Evolutionary conservation across 2,797 vertebrate genomes (phyloP).

Genomic region (Apogon hyalosoma): DNA sequence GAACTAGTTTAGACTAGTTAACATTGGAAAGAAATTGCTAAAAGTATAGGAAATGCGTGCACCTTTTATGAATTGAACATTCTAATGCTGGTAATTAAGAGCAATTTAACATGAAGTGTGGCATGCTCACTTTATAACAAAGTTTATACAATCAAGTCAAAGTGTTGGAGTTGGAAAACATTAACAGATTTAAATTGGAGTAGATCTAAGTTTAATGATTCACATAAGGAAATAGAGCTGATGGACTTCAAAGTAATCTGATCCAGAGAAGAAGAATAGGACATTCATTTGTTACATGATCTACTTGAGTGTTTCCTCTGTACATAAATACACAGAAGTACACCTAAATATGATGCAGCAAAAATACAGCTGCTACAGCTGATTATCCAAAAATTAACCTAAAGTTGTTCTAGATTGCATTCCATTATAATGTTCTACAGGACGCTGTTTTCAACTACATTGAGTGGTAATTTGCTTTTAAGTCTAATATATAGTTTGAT

Average conservation of each 20-base stretch:
- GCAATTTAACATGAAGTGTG: neutral
- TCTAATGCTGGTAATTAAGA: slow-evolving; percentile 1
- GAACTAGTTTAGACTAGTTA: slow-evolving; percentile 7
- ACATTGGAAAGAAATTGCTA: neutral
- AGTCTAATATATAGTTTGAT: too few relatives aligned
- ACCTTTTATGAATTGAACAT: slow-evolving; percentile 8
- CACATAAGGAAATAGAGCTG: neutral
- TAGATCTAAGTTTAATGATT: slow-evolving; percentile 11
- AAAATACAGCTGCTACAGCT: too few relatives aligned
- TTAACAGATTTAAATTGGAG: slow-evolving; percentile 4
- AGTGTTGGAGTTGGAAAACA: slow-evolving; percentile 7
- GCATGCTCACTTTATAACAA: neutral
- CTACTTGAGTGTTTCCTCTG: neutral
- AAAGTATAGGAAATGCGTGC: neutral
- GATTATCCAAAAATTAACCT: too few relatives aligned
- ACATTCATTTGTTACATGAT: neutral
- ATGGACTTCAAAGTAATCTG: neutral
- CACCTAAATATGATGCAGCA: too few relatives aligned
- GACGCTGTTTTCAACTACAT: too few relatives aligned
- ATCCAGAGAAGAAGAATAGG: neutral
- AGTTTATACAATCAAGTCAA: neutral
- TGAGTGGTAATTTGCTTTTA: too few relatives aligned
- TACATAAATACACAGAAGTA: neutral
- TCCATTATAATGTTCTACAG: too few relatives aligned
- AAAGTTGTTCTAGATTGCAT: too few relatives aligned